Percentiles rank a stretch among this genome's conserved stretches.
phyloP scores from a whole-genome alignment of 2,888 invertebrate species.

The Sussaba pulchella region DNA sequence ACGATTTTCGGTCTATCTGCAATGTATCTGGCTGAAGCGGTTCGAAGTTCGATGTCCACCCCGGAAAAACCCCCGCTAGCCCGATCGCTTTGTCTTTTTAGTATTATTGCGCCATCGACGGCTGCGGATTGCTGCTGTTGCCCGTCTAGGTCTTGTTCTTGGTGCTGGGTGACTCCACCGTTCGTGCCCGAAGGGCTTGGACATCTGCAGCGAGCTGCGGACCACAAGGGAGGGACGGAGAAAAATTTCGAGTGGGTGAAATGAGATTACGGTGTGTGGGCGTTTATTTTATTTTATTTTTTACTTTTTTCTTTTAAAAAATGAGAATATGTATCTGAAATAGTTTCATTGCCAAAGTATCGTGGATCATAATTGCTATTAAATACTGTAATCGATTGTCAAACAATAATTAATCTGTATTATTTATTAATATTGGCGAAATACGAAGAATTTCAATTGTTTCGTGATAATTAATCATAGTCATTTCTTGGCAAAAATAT shows the following conservation, averaged over 20 bases:
- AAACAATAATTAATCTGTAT: too few species aligned
- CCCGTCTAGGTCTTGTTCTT: neutral
- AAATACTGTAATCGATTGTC: too few species aligned
- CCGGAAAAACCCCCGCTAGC: conserved; percentile 49
- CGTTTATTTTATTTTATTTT: too few species aligned
- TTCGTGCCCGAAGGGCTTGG: neutral
- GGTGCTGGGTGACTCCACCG: neutral
- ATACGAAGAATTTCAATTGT: too few species aligned
- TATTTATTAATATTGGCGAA: too few species aligned
- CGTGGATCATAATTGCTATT: too few species aligned
- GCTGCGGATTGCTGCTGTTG: conserved; percentile 74
- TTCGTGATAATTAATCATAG: too few species aligned
- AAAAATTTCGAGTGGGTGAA: neutral
- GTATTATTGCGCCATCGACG: conserved; percentile 83
- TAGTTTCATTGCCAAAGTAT: conserved; percentile 46
- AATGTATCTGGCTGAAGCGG: conserved; percentile 73
- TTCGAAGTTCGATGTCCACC: conserved; percentile 74
- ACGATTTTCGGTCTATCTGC: conserved; percentile 70
- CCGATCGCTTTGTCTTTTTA: conserved; percentile 83
- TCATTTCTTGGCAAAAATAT: too few species aligned
- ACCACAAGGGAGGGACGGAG: neutral
- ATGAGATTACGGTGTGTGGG: conserved; percentile 2
- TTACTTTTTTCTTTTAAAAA: too few species aligned
- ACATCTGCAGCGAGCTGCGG: conserved; percentile 4
- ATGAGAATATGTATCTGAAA: too few species aligned